Evolutionary conservation across 2,113 vertebrate genomes (phyloP).

Genomic region (Cephalopterus ornatus): DNA sequence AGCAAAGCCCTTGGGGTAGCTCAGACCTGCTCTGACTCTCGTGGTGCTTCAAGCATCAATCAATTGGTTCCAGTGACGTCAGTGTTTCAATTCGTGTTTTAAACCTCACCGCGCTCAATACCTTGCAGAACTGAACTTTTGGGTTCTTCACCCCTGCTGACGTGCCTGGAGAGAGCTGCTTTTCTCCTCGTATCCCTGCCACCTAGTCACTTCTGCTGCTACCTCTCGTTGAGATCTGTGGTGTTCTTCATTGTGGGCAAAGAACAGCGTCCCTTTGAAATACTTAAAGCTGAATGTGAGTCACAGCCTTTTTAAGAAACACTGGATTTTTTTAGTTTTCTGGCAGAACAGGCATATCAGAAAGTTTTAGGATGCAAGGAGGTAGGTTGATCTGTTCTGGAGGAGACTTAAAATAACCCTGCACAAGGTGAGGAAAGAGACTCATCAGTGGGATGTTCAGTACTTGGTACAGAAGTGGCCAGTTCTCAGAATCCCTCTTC

Average conservation of each 20-base stretch:
- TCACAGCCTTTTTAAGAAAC: background rate
- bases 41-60: rapidly evolving
- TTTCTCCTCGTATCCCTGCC: background rate
- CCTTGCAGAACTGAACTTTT: background rate
- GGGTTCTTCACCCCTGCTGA: background rate
- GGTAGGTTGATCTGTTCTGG: background rate
- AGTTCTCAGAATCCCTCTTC: background rate
- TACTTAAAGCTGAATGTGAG: background rate
- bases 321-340: background rate
- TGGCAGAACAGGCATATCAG: background rate
- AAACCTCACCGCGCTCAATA: rapidly evolving
- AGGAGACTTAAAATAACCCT: background rate
- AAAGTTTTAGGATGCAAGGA: background rate
- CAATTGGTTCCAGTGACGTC: too few species aligned
- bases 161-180: background rate
- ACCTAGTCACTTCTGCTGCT: background rate
- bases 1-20: rapidly evolving
- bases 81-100: background rate
- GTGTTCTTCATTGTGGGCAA: rapidly evolving
- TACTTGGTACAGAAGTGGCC: background rate
- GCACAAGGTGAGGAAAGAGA: background rate
- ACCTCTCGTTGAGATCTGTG: rapidly evolving
- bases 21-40: background rate
- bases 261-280: background rate
- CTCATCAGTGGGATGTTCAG: background rate